phyloP scores from a whole-genome alignment of 2,797 vertebrate species.

The Melanotaenia boesemani region DNA sequence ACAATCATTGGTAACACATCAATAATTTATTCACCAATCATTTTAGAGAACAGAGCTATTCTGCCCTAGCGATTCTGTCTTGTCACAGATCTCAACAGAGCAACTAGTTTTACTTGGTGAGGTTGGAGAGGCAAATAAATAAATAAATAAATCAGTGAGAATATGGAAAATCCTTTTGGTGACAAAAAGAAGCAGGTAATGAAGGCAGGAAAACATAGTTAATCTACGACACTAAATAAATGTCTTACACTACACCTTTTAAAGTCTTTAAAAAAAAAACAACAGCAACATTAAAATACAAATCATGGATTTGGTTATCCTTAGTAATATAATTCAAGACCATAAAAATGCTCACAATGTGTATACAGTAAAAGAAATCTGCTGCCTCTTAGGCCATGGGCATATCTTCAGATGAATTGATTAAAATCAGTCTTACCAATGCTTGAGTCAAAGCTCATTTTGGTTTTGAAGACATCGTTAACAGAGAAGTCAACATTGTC shows the following conservation, averaged over 20 bases:
- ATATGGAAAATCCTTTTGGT: no score
- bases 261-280: neutral
- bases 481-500: slow-evolving; percentile 85
- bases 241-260: neutral
- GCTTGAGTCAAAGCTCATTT: slow-evolving; percentile 86
- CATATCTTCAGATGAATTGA: neutral
- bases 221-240: neutral
- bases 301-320: neutral
- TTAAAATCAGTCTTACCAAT: slow-evolving; percentile 78
- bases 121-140: no score
- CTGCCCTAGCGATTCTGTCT: no score
- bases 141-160: no score
- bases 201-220: neutral
- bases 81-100: no score
- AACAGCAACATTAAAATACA: neutral
- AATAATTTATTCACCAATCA: no score
- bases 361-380: neutral
- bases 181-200: neutral
- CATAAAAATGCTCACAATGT: neutral
- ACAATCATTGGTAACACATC: no score
- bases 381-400: neutral
- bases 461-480: slow-evolving; percentile 84
- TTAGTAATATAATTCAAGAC: neutral
- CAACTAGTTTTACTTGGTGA: no score
- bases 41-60: no score